Percentiles rank a stretch among this genome's conserved stretches.
These are phyloP conservation scores for Sebastiscus tertius DNA, from an alignment of 2,797 vertebrate genomes.

Conservation along the genomic window DNA sequence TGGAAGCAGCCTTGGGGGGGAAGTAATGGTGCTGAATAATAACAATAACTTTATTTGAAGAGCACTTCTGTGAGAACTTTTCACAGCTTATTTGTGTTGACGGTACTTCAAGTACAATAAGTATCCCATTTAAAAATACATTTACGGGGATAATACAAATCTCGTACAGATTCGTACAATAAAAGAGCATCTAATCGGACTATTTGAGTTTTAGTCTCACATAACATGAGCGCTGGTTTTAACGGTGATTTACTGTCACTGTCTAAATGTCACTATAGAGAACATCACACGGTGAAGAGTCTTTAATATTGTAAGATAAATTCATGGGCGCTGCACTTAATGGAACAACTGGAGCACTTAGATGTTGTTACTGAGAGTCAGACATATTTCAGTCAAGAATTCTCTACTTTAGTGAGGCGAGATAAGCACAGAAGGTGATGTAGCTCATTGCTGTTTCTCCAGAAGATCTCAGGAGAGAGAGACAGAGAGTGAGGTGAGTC, in stretches of 20 bases:
- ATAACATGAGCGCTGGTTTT: background rate
- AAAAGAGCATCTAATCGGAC: too few species aligned
- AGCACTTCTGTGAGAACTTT: conserved; percentile 38
- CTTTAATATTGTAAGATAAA: background rate
- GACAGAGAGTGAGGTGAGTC: background rate
- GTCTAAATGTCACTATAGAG: background rate
- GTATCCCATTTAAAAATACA: background rate
- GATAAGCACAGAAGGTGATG: background rate
- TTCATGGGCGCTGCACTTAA: background rate
- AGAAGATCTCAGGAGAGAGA: background rate
- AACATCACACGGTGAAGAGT: background rate
- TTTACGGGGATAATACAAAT: background rate
- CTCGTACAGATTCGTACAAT: too few species aligned
- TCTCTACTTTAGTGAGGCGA: background rate
- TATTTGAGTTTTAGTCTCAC: background rate
- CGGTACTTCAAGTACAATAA: background rate
- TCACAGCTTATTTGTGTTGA: conserved; percentile 34
- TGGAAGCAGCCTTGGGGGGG: conserved; percentile 44
- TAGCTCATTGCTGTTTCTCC: background rate
- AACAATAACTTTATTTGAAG: conserved; percentile 56
- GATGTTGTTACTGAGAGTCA: background rate
- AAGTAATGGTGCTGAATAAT: conserved; percentile 50
- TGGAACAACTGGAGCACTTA: background rate
- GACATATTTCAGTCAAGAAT: background rate
- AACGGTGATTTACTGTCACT: background rate